Conservation (phyloP, 1,140 invertebrate species). For the Drosophila funebris region DNA sequence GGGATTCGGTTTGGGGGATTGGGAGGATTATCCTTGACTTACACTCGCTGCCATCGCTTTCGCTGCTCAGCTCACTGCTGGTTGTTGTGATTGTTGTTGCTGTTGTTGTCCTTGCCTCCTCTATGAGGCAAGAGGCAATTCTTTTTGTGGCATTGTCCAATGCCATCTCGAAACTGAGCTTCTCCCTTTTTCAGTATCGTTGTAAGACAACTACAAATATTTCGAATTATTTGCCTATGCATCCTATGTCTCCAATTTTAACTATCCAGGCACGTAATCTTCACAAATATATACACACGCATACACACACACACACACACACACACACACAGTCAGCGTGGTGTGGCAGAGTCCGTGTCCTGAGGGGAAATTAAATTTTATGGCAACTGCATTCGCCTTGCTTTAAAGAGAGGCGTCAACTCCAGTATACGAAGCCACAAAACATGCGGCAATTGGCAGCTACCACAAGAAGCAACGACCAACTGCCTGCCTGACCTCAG, state of each 20-base stretch:
- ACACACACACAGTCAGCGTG: background rate
- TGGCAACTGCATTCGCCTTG: conserved; percentile 64
- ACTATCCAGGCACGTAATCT: conserved; percentile 4
- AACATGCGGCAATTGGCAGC: conserved; percentile 50
- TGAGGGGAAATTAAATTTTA: conserved; percentile 69
- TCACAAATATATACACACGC: background rate
- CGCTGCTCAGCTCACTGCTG: conserved; percentile 10
- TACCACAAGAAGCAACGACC: conserved; percentile 16
- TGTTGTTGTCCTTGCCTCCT: background rate
- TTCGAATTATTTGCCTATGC: conserved; percentile 35
- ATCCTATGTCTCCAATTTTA: conserved; percentile 19
- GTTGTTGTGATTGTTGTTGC: background rate
- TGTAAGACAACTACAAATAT: background rate
- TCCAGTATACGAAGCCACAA: conserved; percentile 8
- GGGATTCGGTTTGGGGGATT: too few relatives aligned
- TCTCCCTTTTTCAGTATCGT: background rate
- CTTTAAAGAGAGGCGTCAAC: conserved; percentile 37
- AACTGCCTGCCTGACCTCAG: background rate
- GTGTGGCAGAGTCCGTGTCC: background rate
- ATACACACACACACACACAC: background rate
- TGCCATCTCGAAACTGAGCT: background rate
- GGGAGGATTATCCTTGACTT: too few relatives aligned
- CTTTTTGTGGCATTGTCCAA: conserved; percentile 3
- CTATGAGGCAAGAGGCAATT: background rate
- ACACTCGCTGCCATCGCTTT: conserved; percentile 24